phyloP scores from a whole-genome alignment of 2,113 vertebrate species.

The Lanius collurio region DNA sequence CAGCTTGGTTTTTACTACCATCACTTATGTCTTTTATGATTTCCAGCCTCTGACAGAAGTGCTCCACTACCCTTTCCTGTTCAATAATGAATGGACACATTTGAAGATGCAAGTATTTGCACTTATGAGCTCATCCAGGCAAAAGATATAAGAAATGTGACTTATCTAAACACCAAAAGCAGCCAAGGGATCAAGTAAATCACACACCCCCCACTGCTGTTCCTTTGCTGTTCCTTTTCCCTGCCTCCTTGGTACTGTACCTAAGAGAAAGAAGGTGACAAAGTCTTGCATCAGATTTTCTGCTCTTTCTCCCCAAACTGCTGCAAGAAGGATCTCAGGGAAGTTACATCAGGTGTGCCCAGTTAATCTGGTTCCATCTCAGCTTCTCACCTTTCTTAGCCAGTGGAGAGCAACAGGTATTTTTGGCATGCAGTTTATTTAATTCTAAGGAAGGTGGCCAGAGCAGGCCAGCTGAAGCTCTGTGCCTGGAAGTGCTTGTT shows the following conservation, averaged over 20 bases:
- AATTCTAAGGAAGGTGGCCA: not conserved
- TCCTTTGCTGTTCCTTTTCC: not conserved
- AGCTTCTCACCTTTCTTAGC: not conserved
- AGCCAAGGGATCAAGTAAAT: not conserved
- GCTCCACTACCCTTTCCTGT: conserved; percentile 2
- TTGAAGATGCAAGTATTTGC: conserved; percentile 51
- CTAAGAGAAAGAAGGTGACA: not conserved
- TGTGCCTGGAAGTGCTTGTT: not conserved
- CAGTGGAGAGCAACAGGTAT: not conserved
- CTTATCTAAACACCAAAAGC: not conserved
- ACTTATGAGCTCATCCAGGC: conserved; percentile 42
- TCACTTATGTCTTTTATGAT: conserved; percentile 24
- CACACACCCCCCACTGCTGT: not conserved
- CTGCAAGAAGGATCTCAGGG: not conserved
- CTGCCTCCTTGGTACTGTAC: not conserved
- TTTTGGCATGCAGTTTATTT: not conserved
- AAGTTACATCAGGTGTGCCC: not conserved
- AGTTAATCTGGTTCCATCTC: not conserved
- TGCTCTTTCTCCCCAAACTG: not conserved
- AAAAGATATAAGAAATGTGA: not conserved
- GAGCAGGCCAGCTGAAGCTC: not conserved
- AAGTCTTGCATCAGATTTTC: not conserved
- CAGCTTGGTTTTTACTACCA: conserved; percentile 28
- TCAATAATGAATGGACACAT: conserved; percentile 54
- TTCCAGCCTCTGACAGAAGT: conserved; percentile 30